Percentiles rank a stretch among this genome's conserved stretches.
These are phyloP conservation scores for Scotopteryx bipunctaria DNA, from an alignment of 2,888 invertebrate genomes.

Conservation along the genomic window DNA sequence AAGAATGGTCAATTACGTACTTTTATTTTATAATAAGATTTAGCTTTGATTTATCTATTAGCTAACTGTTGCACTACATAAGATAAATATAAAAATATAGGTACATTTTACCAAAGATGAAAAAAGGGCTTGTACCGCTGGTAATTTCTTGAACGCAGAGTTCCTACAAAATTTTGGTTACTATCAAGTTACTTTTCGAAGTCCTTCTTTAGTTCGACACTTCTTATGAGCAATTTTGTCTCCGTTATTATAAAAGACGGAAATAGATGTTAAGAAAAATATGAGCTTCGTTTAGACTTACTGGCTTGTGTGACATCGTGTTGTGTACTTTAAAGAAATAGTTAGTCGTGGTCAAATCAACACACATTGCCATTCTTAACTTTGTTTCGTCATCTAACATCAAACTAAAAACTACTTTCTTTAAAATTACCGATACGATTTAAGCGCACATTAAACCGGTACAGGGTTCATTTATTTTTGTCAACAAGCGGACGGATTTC, in stretches of 20 bases:
- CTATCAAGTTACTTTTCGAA: conserved; percentile 6
- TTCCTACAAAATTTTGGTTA: conserved; percentile 16
- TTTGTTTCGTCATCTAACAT: conserved; percentile 28
- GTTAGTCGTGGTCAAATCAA: conserved; percentile 49
- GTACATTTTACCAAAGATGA: background rate
- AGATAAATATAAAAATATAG: conserved; percentile 13
- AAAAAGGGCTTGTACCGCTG: conserved; percentile 16
- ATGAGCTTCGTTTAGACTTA: conserved; percentile 82
- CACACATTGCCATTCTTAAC: conserved; percentile 44
- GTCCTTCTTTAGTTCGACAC: conserved; percentile 1
- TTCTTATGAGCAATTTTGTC: conserved; percentile 6
- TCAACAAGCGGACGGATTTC: conserved; percentile 66
- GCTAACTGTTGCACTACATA: conserved; percentile 41
- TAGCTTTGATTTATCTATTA: conserved; percentile 52
- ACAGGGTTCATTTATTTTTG: conserved; percentile 80
- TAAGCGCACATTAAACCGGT: conserved; percentile 77
- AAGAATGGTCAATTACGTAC: conserved; percentile 80
- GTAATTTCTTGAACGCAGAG: conserved; percentile 17
- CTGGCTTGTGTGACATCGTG: conserved; percentile 77
- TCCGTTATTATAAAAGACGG: conserved; percentile 54
- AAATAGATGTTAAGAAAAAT: conserved; percentile 79
- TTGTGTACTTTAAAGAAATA: conserved; percentile 69
- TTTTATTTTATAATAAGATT: conserved; percentile 70
- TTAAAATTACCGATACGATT: conserved; percentile 50
- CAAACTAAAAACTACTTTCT: conserved; percentile 26